Conservation (phyloP, 2,888 invertebrate genomes). For the Tinea trinotella region DNA sequence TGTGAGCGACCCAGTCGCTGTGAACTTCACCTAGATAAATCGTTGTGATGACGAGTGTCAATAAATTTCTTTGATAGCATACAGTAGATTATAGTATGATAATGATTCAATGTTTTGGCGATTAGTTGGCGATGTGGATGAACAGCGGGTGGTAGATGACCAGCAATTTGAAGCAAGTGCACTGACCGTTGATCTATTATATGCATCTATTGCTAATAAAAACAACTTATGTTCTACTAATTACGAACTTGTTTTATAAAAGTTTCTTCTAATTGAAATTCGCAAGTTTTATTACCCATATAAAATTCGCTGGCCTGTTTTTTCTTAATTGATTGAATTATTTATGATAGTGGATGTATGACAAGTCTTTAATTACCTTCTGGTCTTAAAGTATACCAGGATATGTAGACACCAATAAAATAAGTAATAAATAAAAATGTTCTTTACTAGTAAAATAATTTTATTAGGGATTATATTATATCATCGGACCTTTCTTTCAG, state of each 20-base stretch:
- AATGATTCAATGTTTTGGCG: conserved; percentile 25
- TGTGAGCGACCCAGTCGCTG: conserved; percentile 41
- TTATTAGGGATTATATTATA: no score
- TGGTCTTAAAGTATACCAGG: neutral
- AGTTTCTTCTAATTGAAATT: neutral
- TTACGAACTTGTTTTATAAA: neutral
- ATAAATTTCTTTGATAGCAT: conserved; percentile 50
- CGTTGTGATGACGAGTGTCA: conserved; percentile 36
- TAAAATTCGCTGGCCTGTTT: neutral
- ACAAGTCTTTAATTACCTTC: neutral
- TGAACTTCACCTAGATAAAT: conserved; percentile 60
- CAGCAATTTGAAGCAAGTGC: conserved; percentile 19
- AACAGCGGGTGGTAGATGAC: conserved; percentile 16
- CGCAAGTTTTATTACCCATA: neutral
- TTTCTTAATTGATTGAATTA: neutral
- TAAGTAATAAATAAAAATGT: no score
- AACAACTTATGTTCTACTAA: neutral
- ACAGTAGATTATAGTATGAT: conserved; percentile 47
- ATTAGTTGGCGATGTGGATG: conserved; percentile 20
- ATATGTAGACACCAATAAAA: neutral
- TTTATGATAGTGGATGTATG: neutral
- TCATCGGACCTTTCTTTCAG: no score
- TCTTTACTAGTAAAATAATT: no score
- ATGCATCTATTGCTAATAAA: neutral
- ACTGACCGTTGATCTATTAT: conserved; percentile 19